phyloP scores from a whole-genome alignment of 2,113 vertebrate species.

The Dissostichus mawsoni region DNA sequence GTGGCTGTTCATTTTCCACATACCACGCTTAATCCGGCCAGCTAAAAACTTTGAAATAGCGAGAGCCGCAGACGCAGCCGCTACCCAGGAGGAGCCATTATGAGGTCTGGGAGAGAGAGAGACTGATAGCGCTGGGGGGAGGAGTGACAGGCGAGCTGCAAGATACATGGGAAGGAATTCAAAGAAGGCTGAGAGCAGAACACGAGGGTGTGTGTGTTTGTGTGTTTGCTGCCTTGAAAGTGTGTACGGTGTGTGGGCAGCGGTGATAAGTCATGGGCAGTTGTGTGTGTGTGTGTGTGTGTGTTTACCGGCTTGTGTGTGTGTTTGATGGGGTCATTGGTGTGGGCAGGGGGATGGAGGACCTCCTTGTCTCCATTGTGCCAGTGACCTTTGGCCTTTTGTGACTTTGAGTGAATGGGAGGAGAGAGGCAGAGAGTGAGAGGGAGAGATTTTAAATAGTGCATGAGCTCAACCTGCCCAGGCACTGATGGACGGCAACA shows the following conservation, averaged over 20 bases:
- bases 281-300: constrained; percentile 23
- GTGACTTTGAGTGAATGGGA: constrained; percentile 73
- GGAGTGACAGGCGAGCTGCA: constrained; percentile 69
- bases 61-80: constrained; percentile 65
- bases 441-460: constrained; percentile 74
- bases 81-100: constrained; percentile 76
- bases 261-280: constrained; percentile 37
- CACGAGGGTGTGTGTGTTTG: constrained; percentile 61
- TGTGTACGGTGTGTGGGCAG: constrained; percentile 29
- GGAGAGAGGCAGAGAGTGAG: constrained; percentile 61
- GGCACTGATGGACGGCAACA: constrained; percentile 74
- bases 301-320: constrained; percentile 21
- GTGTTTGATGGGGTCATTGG: constrained; percentile 43
- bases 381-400: constrained; percentile 69
- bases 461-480: constrained; percentile 73
- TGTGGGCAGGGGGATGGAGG: constrained; percentile 41
- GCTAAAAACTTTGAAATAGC: constrained; percentile 80
- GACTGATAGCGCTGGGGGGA: constrained; percentile 69
- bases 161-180: constrained; percentile 80
- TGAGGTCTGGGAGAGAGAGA: constrained; percentile 69
- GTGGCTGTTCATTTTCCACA: constrained; percentile 81
- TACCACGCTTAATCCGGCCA: constrained; percentile 78
- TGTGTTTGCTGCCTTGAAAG: constrained; percentile 46
- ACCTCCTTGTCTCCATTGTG: constrained; percentile 67
- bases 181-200: constrained; percentile 70